Evolutionary conservation across 2,888 invertebrate species (phyloP), one percentile per base, ranked within the genome.

Genomic region (Antheraea assamensis): DNA sequence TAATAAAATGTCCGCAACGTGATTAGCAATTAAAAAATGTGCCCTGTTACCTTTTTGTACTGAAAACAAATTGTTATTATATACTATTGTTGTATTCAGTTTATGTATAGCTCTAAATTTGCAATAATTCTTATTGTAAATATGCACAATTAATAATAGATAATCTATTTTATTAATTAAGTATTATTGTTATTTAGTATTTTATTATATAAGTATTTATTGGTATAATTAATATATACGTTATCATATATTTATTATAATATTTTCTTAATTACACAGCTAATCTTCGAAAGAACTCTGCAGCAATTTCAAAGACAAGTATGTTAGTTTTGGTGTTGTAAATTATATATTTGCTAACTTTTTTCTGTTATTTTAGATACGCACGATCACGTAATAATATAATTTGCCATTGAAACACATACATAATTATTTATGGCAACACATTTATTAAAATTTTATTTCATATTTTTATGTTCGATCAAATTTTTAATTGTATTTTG

Each of bases 281-380:
- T 76, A 93, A 92, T 82, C 88, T 92, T 71, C 89, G 88, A 85
- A 89, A 90, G 81, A 89, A 88, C 75, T 83, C 90, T 58, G 78
- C 87, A n/a, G 78, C 87, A 27, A 84, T 86, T 35, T 81, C 85
- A 55, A 83, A 82, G 72, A 81, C 90, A 93, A 91, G 93, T 94
- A 94, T 87, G 93, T 93, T 79, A 77, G 77, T 93, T 94, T 95
- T 42, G 95, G 94, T 76, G 75, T 76, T 78, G 35, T 64, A 74
- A 47, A 55, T 17, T 55, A 10, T 31, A 52, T n/a, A 72, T 71
- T 66, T 66, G 30, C 30, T 31, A 31, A 66, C 27, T 66, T 19
- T 66, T 64, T 66, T 66, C 19, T 19, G 31, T 66, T 15, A 31
- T 30, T 31, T 31, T 66, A 66, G 17, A 31, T 66, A 15, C 10